A percentile compares a stretch with the other conserved stretches of the same genome.
These are phyloP conservation scores for Galago senegalensis DNA, from an alignment of 2,797 vertebrate genomes.

Conservation along the genomic window DNA sequence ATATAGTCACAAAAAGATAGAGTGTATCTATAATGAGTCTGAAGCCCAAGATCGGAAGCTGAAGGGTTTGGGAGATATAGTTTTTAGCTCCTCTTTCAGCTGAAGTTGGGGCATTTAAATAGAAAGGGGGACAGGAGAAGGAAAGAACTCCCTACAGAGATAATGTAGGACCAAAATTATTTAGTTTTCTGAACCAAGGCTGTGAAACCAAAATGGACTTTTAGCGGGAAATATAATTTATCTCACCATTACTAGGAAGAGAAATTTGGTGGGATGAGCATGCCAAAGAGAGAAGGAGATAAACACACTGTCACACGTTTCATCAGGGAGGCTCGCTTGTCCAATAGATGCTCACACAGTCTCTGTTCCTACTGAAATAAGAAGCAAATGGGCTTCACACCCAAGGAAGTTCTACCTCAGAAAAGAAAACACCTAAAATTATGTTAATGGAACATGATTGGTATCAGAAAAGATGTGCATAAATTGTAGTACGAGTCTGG, in stretches of 20 bases:
- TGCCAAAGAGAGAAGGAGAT: neutral
- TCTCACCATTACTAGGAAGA: neutral
- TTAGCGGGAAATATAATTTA: neutral
- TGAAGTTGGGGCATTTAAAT: slow-evolving; percentile 20
- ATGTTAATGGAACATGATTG: neutral
- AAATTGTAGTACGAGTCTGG: neutral
- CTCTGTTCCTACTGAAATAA: slow-evolving; percentile 9
- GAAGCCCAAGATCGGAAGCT: slow-evolving; percentile 9
- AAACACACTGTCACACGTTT: neutral
- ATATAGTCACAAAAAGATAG: neutral
- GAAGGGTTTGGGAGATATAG: neutral
- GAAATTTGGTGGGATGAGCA: neutral
- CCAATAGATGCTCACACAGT: neutral
- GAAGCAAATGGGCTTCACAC: neutral
- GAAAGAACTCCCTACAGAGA: neutral
- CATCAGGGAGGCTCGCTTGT: neutral
- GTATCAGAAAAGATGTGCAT: neutral
- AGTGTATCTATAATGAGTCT: neutral
- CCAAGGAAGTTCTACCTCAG: neutral
- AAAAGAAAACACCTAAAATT: neutral
- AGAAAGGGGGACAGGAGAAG: neutral
- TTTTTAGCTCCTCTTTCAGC: slow-evolving; percentile 46
- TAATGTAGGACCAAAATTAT: neutral
- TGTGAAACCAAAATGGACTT: neutral
- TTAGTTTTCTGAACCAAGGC: slow-evolving; percentile 21